Percentiles rank a stretch among this genome's conserved stretches.
These are phyloP conservation scores for Ectemnius lituratus DNA, from an alignment of 2,888 invertebrate genomes.

Conservation along the genomic window DNA sequence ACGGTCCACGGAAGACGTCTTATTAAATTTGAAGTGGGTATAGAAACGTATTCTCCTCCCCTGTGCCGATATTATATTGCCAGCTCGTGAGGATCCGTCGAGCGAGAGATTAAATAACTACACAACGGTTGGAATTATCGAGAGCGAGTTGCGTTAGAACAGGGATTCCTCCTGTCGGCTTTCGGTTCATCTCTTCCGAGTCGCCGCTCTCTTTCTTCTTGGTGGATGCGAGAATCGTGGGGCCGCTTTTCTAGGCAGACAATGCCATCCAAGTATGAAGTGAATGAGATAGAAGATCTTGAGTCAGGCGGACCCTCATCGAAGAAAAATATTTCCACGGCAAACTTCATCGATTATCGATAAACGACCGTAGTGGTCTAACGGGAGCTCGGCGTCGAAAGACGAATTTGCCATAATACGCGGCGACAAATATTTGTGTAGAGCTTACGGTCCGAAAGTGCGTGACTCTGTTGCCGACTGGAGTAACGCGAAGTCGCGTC, in stretches of 20 bases:
- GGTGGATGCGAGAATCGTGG: too few species aligned
- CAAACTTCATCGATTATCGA: conserved; percentile 40
- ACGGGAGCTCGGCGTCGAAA: conserved; percentile 19
- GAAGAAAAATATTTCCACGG: conserved; percentile 37
- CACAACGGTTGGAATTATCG: background rate
- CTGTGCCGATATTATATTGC: conserved; percentile 11
- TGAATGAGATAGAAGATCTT: background rate
- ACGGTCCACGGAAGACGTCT: conserved; percentile 7
- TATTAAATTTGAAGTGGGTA: conserved; percentile 37
- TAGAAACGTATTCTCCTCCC: conserved; percentile 10
- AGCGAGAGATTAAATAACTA: conserved; percentile 12
- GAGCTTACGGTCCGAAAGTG: conserved; percentile 58
- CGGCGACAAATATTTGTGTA: conserved; percentile 67
- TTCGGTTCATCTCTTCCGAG: background rate
- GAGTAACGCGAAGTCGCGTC: conserved; percentile 40
- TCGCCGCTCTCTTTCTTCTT: too few species aligned
- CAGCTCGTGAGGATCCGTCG: background rate
- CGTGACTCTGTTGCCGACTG: conserved; percentile 45
- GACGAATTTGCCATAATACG: conserved; percentile 61
- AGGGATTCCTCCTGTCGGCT: background rate
- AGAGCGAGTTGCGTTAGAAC: background rate
- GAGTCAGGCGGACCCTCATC: background rate
- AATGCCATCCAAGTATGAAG: background rate
- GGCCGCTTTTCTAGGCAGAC: background rate
- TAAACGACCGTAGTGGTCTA: conserved; percentile 22